A percentile compares a stretch with the other conserved stretches of the same genome.
These are phyloP conservation scores for Bemisia tabaci DNA, from an alignment of 1,140 invertebrate species.

Conservation along the genomic window DNA sequence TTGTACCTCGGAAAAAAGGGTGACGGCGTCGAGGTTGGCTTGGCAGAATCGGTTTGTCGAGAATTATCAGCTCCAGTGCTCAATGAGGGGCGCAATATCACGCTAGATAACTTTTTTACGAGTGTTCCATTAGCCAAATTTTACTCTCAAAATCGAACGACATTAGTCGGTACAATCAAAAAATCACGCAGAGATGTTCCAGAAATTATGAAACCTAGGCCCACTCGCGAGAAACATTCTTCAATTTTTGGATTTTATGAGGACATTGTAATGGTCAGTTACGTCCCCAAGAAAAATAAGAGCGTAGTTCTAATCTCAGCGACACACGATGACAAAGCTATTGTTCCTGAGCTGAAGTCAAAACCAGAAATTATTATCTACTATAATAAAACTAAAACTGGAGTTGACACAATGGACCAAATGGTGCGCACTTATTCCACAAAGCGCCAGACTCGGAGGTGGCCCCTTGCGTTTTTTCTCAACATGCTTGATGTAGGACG, in stretches of 20 bases:
- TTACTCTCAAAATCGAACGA: too few relatives aligned
- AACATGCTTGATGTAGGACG: constrained; percentile 37
- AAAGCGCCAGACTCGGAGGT: constrained; percentile 34
- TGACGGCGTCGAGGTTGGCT: too few relatives aligned
- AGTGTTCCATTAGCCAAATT: constrained; percentile 23
- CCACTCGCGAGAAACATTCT: not conserved
- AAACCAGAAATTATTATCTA: constrained; percentile 30
- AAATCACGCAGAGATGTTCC: too few relatives aligned
- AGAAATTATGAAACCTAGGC: too few relatives aligned
- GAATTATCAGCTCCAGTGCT: too few relatives aligned
- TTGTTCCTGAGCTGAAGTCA: too few relatives aligned
- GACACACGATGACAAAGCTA: constrained; percentile 6
- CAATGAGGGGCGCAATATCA: constrained; percentile 26
- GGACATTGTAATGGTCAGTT: not conserved
- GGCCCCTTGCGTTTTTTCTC: constrained; percentile 37
- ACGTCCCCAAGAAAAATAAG: constrained; percentile 6
- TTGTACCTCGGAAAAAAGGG: too few relatives aligned
- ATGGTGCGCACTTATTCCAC: constrained; percentile 33
- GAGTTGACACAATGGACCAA: constrained; percentile 33
- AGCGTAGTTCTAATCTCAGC: constrained; percentile 1
- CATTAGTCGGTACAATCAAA: too few relatives aligned
- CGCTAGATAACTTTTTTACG: constrained; percentile 32
- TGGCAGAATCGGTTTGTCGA: too few relatives aligned
- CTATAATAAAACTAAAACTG: constrained; percentile 32
- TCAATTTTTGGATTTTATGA: constrained; percentile 7